Evolutionary conservation across 2,888 invertebrate species (phyloP).

Genomic region (Melangyna quadrimaculata): DNA sequence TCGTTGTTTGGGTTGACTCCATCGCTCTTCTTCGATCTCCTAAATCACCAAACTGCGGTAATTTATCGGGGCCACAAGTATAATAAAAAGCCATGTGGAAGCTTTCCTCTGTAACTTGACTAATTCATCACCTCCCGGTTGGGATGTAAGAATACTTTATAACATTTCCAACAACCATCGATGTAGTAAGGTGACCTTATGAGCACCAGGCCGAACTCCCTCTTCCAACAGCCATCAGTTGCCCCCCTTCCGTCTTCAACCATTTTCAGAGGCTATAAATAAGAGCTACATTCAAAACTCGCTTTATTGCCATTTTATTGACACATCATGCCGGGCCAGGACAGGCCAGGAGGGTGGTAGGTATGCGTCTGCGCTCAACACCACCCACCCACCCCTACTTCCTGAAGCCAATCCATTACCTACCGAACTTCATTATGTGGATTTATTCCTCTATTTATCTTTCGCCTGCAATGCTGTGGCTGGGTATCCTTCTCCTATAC

Average conservation of each 20-base stretch:
- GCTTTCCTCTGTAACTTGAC: constrained; percentile 62
- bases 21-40: constrained; percentile 69
- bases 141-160: constrained; percentile 4
- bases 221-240: background rate
- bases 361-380: constrained; percentile 57
- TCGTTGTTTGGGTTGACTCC: constrained; percentile 25
- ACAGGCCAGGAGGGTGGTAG: constrained; percentile 42
- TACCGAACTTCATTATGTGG: constrained; percentile 71
- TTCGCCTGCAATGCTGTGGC: constrained; percentile 64
- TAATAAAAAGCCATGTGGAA: constrained; percentile 70
- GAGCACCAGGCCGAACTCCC: constrained; percentile 8
- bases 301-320: constrained; percentile 73
- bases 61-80: constrained; percentile 72
- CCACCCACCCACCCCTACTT: constrained; percentile 18
- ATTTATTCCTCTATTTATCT: constrained; percentile 71
- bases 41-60: constrained; percentile 72
- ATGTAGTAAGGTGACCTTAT: constrained; percentile 64
- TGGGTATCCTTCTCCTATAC: constrained; percentile 36
- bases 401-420: constrained; percentile 58
- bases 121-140: constrained; percentile 68
- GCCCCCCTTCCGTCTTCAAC: background rate
- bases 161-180: background rate
- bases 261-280: constrained; percentile 60
- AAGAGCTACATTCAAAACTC: constrained; percentile 72
- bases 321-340: constrained; percentile 63